Evolutionary conservation across 2,797 vertebrate genomes (phyloP), one percentile per base, ranked within the genome.

Genomic region (Leptoclinus maculatus): DNA sequence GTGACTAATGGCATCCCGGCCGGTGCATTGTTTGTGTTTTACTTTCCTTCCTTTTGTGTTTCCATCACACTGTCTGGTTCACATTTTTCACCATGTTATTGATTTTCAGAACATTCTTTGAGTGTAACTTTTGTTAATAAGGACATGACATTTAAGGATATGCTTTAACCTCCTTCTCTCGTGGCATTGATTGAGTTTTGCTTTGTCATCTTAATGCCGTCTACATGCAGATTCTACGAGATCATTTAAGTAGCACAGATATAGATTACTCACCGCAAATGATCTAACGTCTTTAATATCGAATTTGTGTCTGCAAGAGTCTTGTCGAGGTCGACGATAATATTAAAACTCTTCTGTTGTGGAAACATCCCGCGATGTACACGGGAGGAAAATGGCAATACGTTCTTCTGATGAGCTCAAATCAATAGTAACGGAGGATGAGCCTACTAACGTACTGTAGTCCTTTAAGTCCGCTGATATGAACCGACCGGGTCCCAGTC

Each of bases 401-500:
- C 16, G 65, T 57, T 66, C 41, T 25, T 2, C 12, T 45, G 47
- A 77, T 70, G 29, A 45, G 3, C 3, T 56, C 29, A 69, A 23
- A 59, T 77, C 23, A 85, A 1, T 27, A 1, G 1, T 34, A 27
- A 16, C 32, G 17, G 51, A 73, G 38, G 54, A 51, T 25, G 34
- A 66, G n/a, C 66, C 23, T 69, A 23, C 34, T 62, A n/a, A 36
- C 7, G 23, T 49, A n/a, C 34, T 5, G 27, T 53, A 53, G 34
- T 57, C 5, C 45, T 71, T 38, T 80, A 66, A 70, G 64, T 85
- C 78, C 71, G 45, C 66, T 87, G 63, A 88, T 80, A 73, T 71
- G 76, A 84, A 83, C 47, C 39, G 56, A 86, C 78, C 78, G 63
- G 21, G 47, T 90, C 81, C 79, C 82, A 74, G 82, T 64, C 74